Evolutionary conservation across 2,888 invertebrate genomes (phyloP).

Genomic region (Ennomos erosarius): DNA sequence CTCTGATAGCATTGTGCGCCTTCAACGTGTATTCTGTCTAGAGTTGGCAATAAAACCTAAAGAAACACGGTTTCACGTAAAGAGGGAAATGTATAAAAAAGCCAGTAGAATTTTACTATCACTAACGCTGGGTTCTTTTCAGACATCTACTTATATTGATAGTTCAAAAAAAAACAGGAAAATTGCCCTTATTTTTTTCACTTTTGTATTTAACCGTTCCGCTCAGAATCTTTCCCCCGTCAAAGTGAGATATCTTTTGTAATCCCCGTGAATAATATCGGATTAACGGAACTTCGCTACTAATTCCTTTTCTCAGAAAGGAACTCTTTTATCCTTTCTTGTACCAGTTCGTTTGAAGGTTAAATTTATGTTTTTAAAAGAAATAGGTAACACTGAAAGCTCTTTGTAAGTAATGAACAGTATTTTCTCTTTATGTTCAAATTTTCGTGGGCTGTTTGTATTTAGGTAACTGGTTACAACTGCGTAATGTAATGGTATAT

Average conservation of each 20-base stretch:
- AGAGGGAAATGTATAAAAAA: no score
- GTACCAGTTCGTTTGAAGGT: conserved; percentile 50
- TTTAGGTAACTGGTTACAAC: no score
- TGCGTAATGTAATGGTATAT: no score
- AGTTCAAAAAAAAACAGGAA: no score
- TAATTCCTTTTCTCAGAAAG: conserved; percentile 63
- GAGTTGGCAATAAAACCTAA: no score
- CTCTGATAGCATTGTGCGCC: no score
- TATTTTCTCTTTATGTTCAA: conserved; percentile 14
- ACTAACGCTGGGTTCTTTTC: no score
- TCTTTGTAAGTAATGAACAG: conserved; percentile 40
- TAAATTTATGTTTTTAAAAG: conserved; percentile 43
- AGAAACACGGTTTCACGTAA: no score
- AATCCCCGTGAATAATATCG: conserved; percentile 71
- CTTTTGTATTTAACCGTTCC: conserved; percentile 10
- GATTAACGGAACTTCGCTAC: conserved; percentile 68
- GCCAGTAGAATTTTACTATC: no score
- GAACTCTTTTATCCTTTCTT: conserved; percentile 64
- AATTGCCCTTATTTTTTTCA: conserved; percentile 23
- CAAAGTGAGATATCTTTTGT: conserved; percentile 74
- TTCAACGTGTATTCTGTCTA: no score
- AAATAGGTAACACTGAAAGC: conserved; percentile 20
- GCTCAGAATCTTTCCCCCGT: conserved; percentile 56
- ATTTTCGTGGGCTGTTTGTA: no score
- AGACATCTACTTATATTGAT: no score